Base-by-base conservation (phyloP, 2,797 vertebrate genomes). In the Lophotriccus pileatus region DNA sequence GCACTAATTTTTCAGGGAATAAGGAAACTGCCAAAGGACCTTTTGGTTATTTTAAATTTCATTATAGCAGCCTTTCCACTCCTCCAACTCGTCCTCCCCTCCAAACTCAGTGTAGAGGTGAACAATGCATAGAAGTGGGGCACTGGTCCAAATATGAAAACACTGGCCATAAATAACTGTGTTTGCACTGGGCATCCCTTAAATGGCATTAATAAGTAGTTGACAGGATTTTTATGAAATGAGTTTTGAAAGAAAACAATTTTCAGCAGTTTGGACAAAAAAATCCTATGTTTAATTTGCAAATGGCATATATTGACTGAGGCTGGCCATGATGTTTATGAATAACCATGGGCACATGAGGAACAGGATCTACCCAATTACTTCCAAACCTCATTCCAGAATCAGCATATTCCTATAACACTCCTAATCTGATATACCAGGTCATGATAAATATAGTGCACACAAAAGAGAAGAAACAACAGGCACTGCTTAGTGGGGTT, bases 321-420 rank as follows among this genome's bases (percentile, higher is more conserved):
- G 36, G 85, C 91, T 91, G 49, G 62, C 91, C 87, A 94, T 81
- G 96, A 97, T 97, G 97, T 96, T 97, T 94, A 52, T 90, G 92
- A 96, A 94, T 97, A 97, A 96, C 96, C 95, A 96, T 96, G 97
- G 95, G 96, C 95, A 97, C 87, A 72, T 36, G 90, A 97, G 50
- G 75, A 97, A 93, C 63, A 92, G 80, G 53, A 94, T 92, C 85
- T 94, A 83, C 89, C 87, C 19, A 80, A 62, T 93, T 94, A 53
- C 89, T 97, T 97, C 93, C 95, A 95, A 89, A 86, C 52, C 52
- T 96, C 55, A 47, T 88, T 91, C 73, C 90, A 96, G 82, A 90
- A 94, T 90, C 70, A 69, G 53, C 43, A 39, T 90, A 90, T 93
- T 96, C 95, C 47, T 82, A 21, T 55, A 94, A 92, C 72, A 72